A percentile compares a stretch with the other conserved stretches of the same genome.
Conservation (phyloP, 1,140 invertebrate species). For the Monomorium pharaonis region DNA sequence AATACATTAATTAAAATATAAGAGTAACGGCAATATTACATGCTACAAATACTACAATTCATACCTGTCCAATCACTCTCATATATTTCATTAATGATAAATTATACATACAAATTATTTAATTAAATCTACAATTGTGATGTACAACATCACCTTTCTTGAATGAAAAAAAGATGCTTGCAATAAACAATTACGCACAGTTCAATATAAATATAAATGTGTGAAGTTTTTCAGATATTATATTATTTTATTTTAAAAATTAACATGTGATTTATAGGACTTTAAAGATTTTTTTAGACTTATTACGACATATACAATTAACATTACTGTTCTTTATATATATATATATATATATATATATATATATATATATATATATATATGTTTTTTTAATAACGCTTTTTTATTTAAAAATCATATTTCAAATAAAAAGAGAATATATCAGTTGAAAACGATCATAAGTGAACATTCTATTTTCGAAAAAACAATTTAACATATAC, state of each 20-base stretch:
- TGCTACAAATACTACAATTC: conserved; percentile 12
- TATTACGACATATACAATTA: conserved; percentile 8
- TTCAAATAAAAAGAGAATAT: conserved; percentile 69
- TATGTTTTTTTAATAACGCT: conserved; percentile 56
- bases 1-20: conserved; percentile 61
- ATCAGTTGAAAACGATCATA: conserved; percentile 79
- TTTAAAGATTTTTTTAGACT: no score
- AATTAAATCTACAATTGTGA: conserved; percentile 5
- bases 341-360: no score
- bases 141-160: neutral
- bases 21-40: conserved; percentile 32
- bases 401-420: conserved; percentile 53
- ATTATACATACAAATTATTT: conserved; percentile 8
- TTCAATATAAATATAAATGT: neutral
- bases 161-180: neutral
- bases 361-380: no score
- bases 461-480: conserved; percentile 48
- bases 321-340: conserved; percentile 60
- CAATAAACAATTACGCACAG: neutral
- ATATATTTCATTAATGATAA: conserved; percentile 11
- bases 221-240: neutral
- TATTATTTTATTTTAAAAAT: neutral
- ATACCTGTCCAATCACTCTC: neutral
- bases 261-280: conserved; percentile 10
- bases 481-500: conserved; percentile 21